Evolutionary conservation across 2,888 invertebrate species (phyloP), one percentile per base, ranked within the genome.

Genomic region (Rhingia campestris): DNA sequence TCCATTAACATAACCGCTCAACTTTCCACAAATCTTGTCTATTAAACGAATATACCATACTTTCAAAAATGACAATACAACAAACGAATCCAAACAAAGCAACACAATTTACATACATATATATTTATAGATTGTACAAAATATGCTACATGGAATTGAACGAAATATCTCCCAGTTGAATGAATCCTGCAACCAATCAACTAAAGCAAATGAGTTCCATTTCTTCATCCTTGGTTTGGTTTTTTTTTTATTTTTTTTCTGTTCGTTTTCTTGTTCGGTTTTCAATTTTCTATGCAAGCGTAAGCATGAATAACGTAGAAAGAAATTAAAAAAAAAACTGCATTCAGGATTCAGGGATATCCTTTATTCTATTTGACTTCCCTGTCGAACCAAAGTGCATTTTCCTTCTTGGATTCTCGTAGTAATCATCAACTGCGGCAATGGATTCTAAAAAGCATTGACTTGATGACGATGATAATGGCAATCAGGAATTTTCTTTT

Each of bases 381-480:
- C 9, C 47, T 39, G 5, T 56, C 47, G 45, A 61, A 45, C 56
- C 12, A 14, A 58, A 77, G 63, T 51, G 39, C 70, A 77, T 49
- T 54, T 32, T 54, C 22, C 30, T 53, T 32, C 61, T 69, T 45
- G 59, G 47, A 67, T 33, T 30, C 61, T 53, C 47, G 41, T 56
- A 49, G 41, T 41, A 70, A 61, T 69, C 54, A 76, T 61, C 53
- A 41, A 45, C 41, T 14, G 33, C 47, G 10, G 43, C 12, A 66
- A 7, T 37, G 22, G 49, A 67, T 37, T 69, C 51, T 76, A 45
- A 76, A 64, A 64, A 58, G 47, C 45, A 76, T 49, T 63, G 70
- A 70, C 63, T 70, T 58, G 70, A 61, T 56, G 66, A 61, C 45
- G 67, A 69, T 49, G 47, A 77, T 77, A 77, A 77, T 64, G 77